Percentiles rank a stretch among this genome's conserved stretches.
Conservation (phyloP, 1,140 invertebrate genomes). For the Maniola jurtina region DNA sequence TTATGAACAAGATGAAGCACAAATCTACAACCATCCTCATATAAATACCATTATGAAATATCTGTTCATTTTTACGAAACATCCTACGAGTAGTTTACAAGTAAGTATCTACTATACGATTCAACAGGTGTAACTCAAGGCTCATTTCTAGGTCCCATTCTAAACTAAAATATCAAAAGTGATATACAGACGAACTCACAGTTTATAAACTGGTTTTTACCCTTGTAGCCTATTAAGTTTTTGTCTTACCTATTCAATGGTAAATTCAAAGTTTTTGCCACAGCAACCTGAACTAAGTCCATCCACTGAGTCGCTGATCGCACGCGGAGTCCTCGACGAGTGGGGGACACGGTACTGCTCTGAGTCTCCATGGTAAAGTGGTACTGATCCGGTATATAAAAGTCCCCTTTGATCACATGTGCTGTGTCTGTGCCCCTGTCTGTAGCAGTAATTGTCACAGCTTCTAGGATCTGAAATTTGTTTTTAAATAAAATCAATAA, state of each 20-base stretch:
- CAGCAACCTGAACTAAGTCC: conserved; percentile 81
- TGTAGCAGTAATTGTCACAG: conserved; percentile 39
- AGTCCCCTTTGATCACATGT: conserved; percentile 78
- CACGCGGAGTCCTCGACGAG: conserved; percentile 81
- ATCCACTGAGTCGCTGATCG: conserved; percentile 83
- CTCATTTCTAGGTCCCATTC: no score
- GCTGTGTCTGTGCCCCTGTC: conserved; percentile 58
- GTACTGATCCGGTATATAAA: conserved; percentile 78
- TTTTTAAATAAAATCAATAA: not conserved
- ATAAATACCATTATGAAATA: no score
- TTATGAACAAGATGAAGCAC: no score
- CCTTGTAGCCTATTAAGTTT: no score
- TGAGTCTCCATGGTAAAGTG: conserved; percentile 86
- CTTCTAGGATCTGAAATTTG: conserved; percentile 45
- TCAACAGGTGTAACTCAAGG: no score
- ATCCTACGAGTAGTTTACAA: no score
- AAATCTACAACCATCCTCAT: no score
- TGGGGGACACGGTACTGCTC: conserved; percentile 79
- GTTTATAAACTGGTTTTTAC: not conserved
- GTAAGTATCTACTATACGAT: no score
- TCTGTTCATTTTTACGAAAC: no score
- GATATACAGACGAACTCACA: not conserved
- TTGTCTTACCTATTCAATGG: conserved; percentile 54
- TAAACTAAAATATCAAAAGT: no score
- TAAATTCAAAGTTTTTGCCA: conserved; percentile 79